Conservation (phyloP, 1,140 invertebrate genomes). For the Lepidurus apus region DNA sequence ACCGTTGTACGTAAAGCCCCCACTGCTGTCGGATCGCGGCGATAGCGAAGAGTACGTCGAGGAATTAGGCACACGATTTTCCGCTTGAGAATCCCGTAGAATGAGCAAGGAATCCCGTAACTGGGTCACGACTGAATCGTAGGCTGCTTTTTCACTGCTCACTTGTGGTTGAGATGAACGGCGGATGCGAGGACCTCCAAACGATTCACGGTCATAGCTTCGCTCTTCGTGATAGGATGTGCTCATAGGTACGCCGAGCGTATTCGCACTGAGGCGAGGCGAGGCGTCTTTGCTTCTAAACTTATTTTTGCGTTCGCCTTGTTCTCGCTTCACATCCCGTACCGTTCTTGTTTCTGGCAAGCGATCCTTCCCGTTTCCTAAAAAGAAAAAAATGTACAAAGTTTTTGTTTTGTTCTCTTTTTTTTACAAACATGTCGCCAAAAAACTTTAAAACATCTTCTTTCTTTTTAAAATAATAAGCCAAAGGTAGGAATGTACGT, state of each 20-base stretch:
- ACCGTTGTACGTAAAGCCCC: background rate
- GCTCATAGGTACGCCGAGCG: conserved; percentile 25
- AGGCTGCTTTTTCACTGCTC: background rate
- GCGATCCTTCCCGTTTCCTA: conserved; percentile 26
- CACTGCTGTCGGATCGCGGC: background rate
- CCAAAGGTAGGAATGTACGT: background rate
- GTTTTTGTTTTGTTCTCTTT: too few species aligned
- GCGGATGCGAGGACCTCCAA: conserved; percentile 28
- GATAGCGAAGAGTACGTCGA: background rate
- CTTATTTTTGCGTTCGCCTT: conserved; percentile 67
- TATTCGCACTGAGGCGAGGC: conserved; percentile 1
- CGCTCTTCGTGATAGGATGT: background rate
- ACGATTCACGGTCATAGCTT: conserved; percentile 30
- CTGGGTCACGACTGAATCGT: conserved; percentile 10
- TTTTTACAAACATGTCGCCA: background rate
- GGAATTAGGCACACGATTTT: background rate
- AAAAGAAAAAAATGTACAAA: conserved; percentile 4
- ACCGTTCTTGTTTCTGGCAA: conserved; percentile 87
- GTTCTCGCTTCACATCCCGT: conserved; percentile 84
- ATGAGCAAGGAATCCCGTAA: background rate
- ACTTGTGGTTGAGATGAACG: background rate
- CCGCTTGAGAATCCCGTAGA: background rate
- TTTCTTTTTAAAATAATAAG: background rate
- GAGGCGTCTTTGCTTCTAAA: conserved; percentile 36
- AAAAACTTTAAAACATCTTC: background rate